phyloP scores from a whole-genome alignment of 1,140 invertebrate genomes.

The Pararge aegeria region DNA sequence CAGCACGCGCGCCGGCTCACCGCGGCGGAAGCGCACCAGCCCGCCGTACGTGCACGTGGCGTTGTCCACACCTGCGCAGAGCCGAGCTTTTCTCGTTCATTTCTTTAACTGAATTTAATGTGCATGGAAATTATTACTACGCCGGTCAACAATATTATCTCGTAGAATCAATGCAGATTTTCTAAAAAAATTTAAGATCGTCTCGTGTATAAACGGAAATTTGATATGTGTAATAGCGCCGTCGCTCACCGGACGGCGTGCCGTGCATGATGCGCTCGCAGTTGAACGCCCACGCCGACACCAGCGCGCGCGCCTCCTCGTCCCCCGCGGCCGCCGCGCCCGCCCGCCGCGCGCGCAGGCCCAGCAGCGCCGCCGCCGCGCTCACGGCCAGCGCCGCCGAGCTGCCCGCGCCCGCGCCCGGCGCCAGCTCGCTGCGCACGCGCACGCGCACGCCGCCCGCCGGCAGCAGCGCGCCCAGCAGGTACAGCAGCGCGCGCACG shows the following conservation, averaged over 20 bases:
- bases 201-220: too few relatives aligned
- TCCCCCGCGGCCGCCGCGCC: slow-evolving; percentile 42
- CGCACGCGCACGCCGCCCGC: slow-evolving; percentile 80
- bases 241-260: slow-evolving; percentile 85
- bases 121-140: too few relatives aligned
- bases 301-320: slow-evolving; percentile 69
- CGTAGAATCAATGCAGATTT: too few relatives aligned
- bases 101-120: too few relatives aligned
- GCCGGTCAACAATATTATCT: too few relatives aligned
- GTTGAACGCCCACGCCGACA: slow-evolving; percentile 90
- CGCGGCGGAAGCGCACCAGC: slow-evolving; percentile 85
- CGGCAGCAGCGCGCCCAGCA: slow-evolving; percentile 77
- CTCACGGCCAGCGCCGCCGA: slow-evolving; percentile 95
- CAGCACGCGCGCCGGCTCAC: slow-evolving; percentile 71
- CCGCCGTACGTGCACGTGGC: slow-evolving; percentile 93
- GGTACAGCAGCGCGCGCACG: slow-evolving; percentile 60
- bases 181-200: too few relatives aligned
- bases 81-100: too few relatives aligned
- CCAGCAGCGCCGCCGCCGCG: slow-evolving; percentile 86
- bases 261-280: slow-evolving; percentile 96
- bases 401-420: slow-evolving; percentile 85
- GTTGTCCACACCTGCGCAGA: slow-evolving; percentile 90
- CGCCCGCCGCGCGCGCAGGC: slow-evolving; percentile 64
- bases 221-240: too few relatives aligned
- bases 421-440: slow-evolving; percentile 83